Conservation (phyloP, 2,797 vertebrate genomes). For the Echeneis naucrates region DNA sequence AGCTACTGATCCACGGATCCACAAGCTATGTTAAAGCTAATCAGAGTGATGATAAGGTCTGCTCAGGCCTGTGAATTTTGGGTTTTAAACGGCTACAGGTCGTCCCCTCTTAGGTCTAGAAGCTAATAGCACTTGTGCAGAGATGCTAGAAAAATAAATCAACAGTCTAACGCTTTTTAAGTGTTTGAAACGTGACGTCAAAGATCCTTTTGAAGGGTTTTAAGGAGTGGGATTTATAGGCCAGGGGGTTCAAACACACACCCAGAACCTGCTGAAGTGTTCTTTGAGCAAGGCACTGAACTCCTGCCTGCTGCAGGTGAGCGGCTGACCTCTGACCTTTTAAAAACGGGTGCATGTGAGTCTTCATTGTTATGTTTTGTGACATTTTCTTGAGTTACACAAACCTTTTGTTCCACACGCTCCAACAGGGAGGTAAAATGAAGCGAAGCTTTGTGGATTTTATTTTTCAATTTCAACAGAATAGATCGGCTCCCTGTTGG, state of each 20-base stretch:
- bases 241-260: conserved; percentile 29
- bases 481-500: too few species aligned
- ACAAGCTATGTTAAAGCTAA: conserved; percentile 95
- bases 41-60: conserved; percentile 75
- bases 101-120: conserved; percentile 84
- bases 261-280: conserved; percentile 55
- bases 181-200: conserved; percentile 45
- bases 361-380: background rate
- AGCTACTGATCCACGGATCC: conserved; percentile 89
- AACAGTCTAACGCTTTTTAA: conserved; percentile 75
- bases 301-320: conserved; percentile 42
- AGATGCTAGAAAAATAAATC: conserved; percentile 81
- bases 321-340: conserved; percentile 39
- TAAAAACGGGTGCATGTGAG: background rate
- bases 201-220: background rate
- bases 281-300: conserved; percentile 64
- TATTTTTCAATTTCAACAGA: background rate
- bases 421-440: background rate
- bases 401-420: background rate
- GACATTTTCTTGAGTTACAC: conserved; percentile 14
- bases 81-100: conserved; percentile 66
- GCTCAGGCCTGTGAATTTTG: conserved; percentile 82
- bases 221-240: background rate
- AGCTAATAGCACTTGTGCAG: conserved; percentile 84
- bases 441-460: too few species aligned